Evolutionary conservation across 2,113 vertebrate genomes (phyloP).

Genomic region (Baryphthengus martii): DNA sequence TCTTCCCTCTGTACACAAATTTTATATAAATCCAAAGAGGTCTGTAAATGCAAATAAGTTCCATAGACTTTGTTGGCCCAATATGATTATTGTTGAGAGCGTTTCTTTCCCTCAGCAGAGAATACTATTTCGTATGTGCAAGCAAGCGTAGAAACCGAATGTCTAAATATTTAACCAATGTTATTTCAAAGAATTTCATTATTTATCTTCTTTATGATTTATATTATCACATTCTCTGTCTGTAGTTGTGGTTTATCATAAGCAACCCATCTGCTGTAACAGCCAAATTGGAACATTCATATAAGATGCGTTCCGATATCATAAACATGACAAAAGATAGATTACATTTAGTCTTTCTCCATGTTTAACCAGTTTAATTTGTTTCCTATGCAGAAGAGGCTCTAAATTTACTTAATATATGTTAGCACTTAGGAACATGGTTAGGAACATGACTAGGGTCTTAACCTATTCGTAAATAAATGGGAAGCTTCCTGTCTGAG

Average conservation of each 20-base stretch:
- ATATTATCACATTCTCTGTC: slow-evolving; percentile 80
- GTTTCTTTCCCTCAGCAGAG: slow-evolving; percentile 68
- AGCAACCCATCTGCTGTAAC: slow-evolving; percentile 82
- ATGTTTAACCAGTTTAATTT: slow-evolving; percentile 89
- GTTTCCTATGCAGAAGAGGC: slow-evolving; percentile 87
- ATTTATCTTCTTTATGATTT: slow-evolving; percentile 88
- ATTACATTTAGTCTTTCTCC: slow-evolving; percentile 85
- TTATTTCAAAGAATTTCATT: slow-evolving; percentile 84
- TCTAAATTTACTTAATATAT: slow-evolving; percentile 96
- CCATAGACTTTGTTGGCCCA: slow-evolving; percentile 46
- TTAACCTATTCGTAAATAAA: slow-evolving; percentile 88
- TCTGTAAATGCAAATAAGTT: slow-evolving; percentile 36
- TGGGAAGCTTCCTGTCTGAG: slow-evolving; percentile 90
- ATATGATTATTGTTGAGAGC: slow-evolving; percentile 46
- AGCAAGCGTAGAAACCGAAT: slow-evolving; percentile 78
- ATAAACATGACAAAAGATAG: slow-evolving; percentile 89
- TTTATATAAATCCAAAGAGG: slow-evolving; percentile 32
- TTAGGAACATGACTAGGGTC: slow-evolving; percentile 87
- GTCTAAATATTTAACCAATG: slow-evolving; percentile 86
- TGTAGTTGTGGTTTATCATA: slow-evolving; percentile 81
- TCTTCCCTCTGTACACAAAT: not conserved
- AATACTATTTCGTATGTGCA: slow-evolving; percentile 70
- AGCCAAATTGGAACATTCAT: slow-evolving; percentile 83
- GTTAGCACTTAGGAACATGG: slow-evolving; percentile 89
- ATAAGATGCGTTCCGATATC: slow-evolving; percentile 80